These are phyloP conservation scores for Cordilura impudica DNA, from an alignment of 2,888 invertebrate genomes.

Conservation along the genomic window DNA sequence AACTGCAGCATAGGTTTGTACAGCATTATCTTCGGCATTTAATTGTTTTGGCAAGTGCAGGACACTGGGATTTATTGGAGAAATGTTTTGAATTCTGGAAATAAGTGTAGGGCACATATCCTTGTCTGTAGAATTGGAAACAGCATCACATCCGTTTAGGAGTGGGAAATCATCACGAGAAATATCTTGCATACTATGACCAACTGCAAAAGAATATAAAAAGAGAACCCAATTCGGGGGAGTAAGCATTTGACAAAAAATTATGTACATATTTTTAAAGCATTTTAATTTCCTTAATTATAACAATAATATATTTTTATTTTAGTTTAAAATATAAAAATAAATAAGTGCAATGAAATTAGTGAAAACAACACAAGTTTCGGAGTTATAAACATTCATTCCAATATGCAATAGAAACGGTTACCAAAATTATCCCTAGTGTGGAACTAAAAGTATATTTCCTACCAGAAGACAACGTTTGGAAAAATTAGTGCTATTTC, in stretches of 20 bases:
- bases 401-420: too few species aligned
- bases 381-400: too few species aligned
- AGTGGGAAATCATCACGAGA: slow-evolving; percentile 71
- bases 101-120: slow-evolving; percentile 66
- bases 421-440: too few species aligned
- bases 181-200: slow-evolving; percentile 76
- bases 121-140: slow-evolving; percentile 64
- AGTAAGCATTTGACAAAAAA: background rate
- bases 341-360: too few species aligned
- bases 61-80: slow-evolving; percentile 42
- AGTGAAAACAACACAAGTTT: too few species aligned
- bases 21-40: slow-evolving; percentile 14
- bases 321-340: too few species aligned
- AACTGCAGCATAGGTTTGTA: slow-evolving; percentile 55
- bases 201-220: slow-evolving; percentile 53
- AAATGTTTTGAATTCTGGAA: slow-evolving; percentile 63
- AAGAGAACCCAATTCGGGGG: background rate
- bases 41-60: slow-evolving; percentile 29
- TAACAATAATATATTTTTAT: background rate
- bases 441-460: too few species aligned
- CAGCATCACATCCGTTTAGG: slow-evolving; percentile 65
- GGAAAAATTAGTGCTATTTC: too few species aligned
- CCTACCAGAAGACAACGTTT: too few species aligned
- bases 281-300: background rate
- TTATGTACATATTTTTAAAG: background rate